Evolutionary conservation across 2,797 vertebrate species (phyloP).

Genomic region (Hemibagrus guttatus): DNA sequence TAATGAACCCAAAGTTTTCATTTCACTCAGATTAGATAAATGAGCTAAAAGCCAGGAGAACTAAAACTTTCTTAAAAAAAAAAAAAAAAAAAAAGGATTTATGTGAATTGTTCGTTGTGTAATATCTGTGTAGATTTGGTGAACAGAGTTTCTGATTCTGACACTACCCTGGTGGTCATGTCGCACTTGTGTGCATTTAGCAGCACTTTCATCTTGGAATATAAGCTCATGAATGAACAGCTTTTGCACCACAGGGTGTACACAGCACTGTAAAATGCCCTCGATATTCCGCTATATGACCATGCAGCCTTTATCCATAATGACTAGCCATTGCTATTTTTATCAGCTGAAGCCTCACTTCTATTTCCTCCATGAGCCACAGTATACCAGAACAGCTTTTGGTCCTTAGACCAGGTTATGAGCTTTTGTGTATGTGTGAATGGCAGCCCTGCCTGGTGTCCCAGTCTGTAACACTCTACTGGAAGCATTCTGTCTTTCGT

Average conservation of each 20-base stretch:
- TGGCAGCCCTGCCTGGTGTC: background rate
- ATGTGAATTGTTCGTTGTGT: background rate
- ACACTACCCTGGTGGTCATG: background rate
- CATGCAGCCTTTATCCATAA: background rate
- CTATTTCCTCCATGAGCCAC: background rate
- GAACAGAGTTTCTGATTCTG: background rate
- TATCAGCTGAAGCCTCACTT: background rate
- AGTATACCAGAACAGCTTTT: background rate
- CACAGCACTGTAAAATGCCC: background rate
- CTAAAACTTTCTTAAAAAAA: background rate
- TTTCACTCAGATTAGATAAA: background rate
- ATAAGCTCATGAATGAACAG: background rate
- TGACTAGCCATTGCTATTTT: background rate
- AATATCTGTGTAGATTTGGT: background rate
- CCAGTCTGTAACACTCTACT: background rate
- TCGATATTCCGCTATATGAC: background rate
- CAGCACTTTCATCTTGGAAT: background rate
- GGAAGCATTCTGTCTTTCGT: background rate
- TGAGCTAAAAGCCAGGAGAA: background rate
- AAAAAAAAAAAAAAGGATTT: background rate
- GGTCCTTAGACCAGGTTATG: background rate
- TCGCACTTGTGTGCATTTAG: background rate
- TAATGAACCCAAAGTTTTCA: background rate
- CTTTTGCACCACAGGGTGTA: background rate
- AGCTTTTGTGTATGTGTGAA: background rate